Evolutionary conservation across 2,797 vertebrate species (phyloP).

Genomic region (Triplophysa yarkandensis): DNA sequence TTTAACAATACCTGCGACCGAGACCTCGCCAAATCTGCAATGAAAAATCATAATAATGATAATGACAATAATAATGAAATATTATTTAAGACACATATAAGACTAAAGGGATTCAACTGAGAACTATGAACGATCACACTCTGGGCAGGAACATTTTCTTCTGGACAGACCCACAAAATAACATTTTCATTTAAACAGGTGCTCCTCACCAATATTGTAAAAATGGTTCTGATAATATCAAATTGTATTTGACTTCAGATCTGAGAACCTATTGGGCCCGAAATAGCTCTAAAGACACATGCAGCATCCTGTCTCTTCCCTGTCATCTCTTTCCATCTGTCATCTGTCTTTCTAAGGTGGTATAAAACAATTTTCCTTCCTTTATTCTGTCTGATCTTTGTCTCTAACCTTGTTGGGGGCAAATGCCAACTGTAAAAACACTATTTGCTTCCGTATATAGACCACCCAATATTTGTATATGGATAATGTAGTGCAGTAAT

Average conservation of each 20-base stretch:
- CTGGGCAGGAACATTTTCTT: background rate
- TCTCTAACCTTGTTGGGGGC: background rate
- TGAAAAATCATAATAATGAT: too few species aligned
- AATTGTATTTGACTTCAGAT: conserved; percentile 29
- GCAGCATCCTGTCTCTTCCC: conserved; percentile 63
- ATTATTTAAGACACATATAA: too few species aligned
- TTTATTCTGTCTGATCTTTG: background rate
- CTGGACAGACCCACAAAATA: background rate
- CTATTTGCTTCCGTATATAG: conserved; percentile 4
- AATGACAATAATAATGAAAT: too few species aligned
- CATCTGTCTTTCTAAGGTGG: conserved; percentile 59
- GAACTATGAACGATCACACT: too few species aligned
- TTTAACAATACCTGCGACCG: too few species aligned
- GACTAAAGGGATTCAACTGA: too few species aligned
- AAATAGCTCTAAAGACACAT: conserved; percentile 63
- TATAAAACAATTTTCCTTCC: conserved; percentile 56
- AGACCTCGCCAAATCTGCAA: too few species aligned
- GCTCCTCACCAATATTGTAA: background rate
- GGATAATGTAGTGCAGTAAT: background rate
- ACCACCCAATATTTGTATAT: background rate
- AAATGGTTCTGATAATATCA: background rate
- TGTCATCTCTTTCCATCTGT: conserved; percentile 40
- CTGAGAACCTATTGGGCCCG: conserved; percentile 65
- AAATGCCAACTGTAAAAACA: background rate
- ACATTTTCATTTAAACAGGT: background rate